Evolutionary conservation across 1,140 invertebrate genomes (phyloP), one percentile per base, ranked within the genome.

Genomic region (Asbolus verrucosus): DNA sequence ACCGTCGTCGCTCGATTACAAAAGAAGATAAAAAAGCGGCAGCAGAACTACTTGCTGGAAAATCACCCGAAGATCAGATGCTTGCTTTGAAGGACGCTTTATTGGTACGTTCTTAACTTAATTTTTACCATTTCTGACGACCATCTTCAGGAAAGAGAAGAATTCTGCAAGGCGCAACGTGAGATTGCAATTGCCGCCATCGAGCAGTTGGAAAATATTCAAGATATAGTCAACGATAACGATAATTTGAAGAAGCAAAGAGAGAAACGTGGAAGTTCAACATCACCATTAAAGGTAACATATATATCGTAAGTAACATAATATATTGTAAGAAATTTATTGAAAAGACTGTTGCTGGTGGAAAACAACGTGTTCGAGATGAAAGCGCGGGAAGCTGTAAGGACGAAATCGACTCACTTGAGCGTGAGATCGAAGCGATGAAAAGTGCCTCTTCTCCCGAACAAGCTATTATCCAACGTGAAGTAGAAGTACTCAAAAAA

Each of bases 401-500:
- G 38, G 68, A 69, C 15, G 77, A 78, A 59, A 71, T 78, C 13
- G 16, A 41, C 6, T 19, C 27, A 1, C 41, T 78, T 14, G 77
- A 78, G 70, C 46, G 68, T 5, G 75, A 78, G 67, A 73, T 77
- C 15, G 65, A 70, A 9, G 36, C 54, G 21, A 70, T 78, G 72
- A 50, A 70, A 59, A 33, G 27, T 8, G 68, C 71, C 6, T 71
- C 74, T 1, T 70, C 70, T 4, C 46, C 73, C 59, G 76, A 77
- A 70, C 46, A 71, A 6, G 61, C 71, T 67, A 36, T 76, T 0
- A 75, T 77, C 16, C 50, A 69, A 39, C 77, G 76, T 70, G 75
- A 78, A 65, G 43, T 78, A 0, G 72, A 73, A 27, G 73, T 77
- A 2, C 31, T 78, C 9, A 78, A 76, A 60, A 67, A 65, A 31